These are phyloP conservation scores for Pseudolaguvia tuberculata DNA, from an alignment of 2,113 vertebrate species.

Conservation along the genomic window DNA sequence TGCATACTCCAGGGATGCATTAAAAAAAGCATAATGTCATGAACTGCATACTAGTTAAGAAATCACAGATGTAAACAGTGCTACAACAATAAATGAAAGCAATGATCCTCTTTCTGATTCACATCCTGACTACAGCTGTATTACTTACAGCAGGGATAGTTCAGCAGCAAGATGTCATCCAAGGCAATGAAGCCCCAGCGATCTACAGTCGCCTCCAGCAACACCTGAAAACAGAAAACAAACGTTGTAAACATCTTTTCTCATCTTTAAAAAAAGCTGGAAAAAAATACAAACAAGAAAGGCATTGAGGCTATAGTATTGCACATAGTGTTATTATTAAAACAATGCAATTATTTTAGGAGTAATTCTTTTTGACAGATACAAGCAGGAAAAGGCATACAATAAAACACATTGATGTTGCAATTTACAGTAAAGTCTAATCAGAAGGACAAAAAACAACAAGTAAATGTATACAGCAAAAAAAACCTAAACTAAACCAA, in stretches of 20 bases:
- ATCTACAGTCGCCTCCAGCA: slow-evolving; percentile 89
- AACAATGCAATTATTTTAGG: not conserved
- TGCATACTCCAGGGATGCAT: not conserved
- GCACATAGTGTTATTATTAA: not conserved
- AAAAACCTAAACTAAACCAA: slow-evolving; percentile 1
- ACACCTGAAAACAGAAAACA: slow-evolving; percentile 70
- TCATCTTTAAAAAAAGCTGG: not conserved
- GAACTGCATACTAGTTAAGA: not conserved
- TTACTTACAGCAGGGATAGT: slow-evolving; percentile 95
- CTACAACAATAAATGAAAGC: slow-evolving; percentile 14
- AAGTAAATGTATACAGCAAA: slow-evolving; percentile 12
- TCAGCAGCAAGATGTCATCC: slow-evolving; percentile 92
- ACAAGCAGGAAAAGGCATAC: not conserved
- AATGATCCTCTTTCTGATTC: not conserved
- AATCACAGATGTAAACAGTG: not conserved
- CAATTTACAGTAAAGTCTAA: not conserved
- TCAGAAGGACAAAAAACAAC: not conserved
- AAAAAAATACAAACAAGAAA: not conserved
- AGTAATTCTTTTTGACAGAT: not conserved
- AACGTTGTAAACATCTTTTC: not conserved
- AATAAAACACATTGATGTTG: not conserved
- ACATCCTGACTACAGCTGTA: not conserved
- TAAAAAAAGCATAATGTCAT: not conserved
- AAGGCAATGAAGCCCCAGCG: slow-evolving; percentile 85
- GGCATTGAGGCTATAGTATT: not conserved